phyloP scores from a whole-genome alignment of 2,888 invertebrate species.

The Nowickia ferox region DNA sequence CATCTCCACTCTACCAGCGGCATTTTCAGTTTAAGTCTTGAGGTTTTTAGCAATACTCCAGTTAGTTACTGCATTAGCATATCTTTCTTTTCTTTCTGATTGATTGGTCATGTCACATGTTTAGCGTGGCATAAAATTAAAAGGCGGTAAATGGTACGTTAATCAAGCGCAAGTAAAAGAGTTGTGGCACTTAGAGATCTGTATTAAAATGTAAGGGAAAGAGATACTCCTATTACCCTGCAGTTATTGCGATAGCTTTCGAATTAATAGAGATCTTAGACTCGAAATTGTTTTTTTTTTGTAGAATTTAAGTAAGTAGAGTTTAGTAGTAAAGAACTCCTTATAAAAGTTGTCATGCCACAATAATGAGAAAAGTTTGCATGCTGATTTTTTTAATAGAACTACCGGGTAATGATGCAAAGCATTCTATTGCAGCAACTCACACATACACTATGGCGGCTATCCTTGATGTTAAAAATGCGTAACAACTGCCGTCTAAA shows the following conservation, averaged over 20 bases:
- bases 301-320: no score
- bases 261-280: not conserved
- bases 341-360: no score
- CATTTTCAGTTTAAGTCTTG: no score
- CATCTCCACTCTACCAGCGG: no score
- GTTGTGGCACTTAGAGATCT: not conserved
- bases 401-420: not conserved
- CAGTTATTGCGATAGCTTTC: not conserved
- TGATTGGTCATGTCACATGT: constrained; percentile 51
- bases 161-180: constrained; percentile 1
- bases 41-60: no score
- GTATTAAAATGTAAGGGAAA: not conserved
- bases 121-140: constrained; percentile 64
- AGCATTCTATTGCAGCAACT: not conserved
- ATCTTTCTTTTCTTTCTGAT: not conserved
- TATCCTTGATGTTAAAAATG: constrained; percentile 9
- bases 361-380: no score
- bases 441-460: not conserved
- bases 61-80: no score
- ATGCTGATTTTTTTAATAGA: not conserved
- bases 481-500: not conserved
- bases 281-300: no score
- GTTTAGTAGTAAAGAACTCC: no score
- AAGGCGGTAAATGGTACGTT: constrained; percentile 12
- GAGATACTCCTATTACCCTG: not conserved